Conservation (phyloP, 2,888 invertebrate genomes). For the Latheticus oryzae region DNA sequence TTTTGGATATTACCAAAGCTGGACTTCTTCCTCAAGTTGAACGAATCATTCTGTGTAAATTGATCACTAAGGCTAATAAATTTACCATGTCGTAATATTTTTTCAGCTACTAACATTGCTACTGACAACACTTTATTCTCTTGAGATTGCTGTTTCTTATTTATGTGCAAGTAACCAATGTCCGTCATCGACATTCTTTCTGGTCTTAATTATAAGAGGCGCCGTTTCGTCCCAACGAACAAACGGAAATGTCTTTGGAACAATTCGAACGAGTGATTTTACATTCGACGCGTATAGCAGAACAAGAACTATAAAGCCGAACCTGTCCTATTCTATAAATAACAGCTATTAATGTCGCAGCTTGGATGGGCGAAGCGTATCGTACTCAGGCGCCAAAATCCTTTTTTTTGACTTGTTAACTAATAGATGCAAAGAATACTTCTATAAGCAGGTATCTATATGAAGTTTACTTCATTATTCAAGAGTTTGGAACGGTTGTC, state of each 20-base stretch:
- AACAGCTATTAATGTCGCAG: conserved; percentile 26
- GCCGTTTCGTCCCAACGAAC: conserved; percentile 8
- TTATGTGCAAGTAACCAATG: too few species aligned
- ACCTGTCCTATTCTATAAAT: conserved; percentile 37
- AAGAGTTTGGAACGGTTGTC: conserved; percentile 10
- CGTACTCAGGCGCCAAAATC: conserved; percentile 32
- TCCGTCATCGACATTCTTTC: conserved; percentile 16
- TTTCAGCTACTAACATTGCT: too few species aligned
- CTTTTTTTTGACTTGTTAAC: conserved; percentile 12
- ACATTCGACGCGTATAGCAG: conserved; percentile 17
- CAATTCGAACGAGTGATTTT: conserved; percentile 26
- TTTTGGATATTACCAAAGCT: too few species aligned
- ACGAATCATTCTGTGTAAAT: too few species aligned
- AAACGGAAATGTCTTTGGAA: conserved; percentile 14
- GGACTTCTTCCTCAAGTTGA: too few species aligned
- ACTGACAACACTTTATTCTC: too few species aligned
- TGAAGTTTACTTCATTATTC: conserved; percentile 26
- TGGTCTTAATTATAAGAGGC: conserved; percentile 15
- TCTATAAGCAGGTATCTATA: conserved; percentile 23
- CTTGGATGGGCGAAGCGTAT: too few species aligned
- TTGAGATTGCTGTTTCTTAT: too few species aligned
- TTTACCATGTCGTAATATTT: too few species aligned
- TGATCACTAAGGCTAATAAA: too few species aligned
- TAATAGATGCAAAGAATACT: conserved; percentile 27
- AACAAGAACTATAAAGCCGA: conserved; percentile 40